These are phyloP conservation scores for Scotopteryx bipunctaria DNA, from an alignment of 2,888 invertebrate species.

Conservation along the genomic window DNA sequence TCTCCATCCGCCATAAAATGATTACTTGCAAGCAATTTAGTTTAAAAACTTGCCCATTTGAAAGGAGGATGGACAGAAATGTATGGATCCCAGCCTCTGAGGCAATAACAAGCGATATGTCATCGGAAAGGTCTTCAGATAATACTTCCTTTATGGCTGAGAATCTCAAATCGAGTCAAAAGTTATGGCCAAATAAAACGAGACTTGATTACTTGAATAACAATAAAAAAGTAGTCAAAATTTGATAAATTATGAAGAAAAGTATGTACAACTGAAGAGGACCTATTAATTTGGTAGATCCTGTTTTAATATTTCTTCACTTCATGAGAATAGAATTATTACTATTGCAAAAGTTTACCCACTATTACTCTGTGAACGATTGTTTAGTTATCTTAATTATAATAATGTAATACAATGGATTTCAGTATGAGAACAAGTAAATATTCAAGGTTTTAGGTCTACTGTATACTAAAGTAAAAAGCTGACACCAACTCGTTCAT, in stretches of 20 bases:
- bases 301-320: constrained; percentile 13
- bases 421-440: constrained; percentile 38
- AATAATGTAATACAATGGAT: constrained; percentile 40
- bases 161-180: too few relatives aligned
- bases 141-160: too few relatives aligned
- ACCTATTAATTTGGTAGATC: too few relatives aligned
- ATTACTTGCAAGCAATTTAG: neutral
- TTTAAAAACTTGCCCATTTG: neutral
- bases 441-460: constrained; percentile 29
- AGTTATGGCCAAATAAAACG: neutral
- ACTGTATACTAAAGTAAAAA: constrained; percentile 4
- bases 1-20: constrained; percentile 16
- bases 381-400: constrained; percentile 40
- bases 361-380: constrained; percentile 42
- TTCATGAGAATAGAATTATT: constrained; percentile 38
- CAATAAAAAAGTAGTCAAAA: too few relatives aligned
- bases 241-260: too few relatives aligned
- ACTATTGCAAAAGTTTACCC: constrained; percentile 37
- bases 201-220: too few relatives aligned
- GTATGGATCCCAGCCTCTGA: too few relatives aligned
- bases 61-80: too few relatives aligned
- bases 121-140: too few relatives aligned
- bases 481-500: too few relatives aligned
- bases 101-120: too few relatives aligned
- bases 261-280: too few relatives aligned